Evolutionary conservation across 37 sponge, comb jelly and placozoan species (phyloP), one percentile per base, ranked within the genome.

Genomic region (Aplysina aerophoba): DNA sequence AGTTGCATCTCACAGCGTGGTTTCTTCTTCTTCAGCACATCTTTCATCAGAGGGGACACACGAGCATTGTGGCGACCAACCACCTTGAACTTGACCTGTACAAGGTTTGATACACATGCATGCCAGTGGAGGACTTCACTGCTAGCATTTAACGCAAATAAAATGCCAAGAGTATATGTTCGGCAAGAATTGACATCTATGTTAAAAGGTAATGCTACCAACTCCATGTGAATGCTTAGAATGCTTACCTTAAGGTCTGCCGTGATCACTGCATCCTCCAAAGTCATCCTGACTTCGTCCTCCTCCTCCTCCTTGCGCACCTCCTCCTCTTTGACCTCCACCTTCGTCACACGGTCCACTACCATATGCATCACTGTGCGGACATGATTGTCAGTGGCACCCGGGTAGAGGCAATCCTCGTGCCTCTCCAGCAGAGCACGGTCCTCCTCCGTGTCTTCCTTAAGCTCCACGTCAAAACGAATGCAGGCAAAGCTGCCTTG

Each of bases 301-400:
- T 3, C 50, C 50, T 8, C 50, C 50, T 44, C 50, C 50, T 44
- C 50, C 50, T 44, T n/a, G n/a, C n/a, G n/a, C n/a, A n/a, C 50
- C 50, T 8, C 50, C 50, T 44, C 50, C 50, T 44, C 50, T 8
- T 44, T 44, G 3, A 11, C 82, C 19, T 81, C 73, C 25, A 59
- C 55, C 31, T 65, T 59, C 6, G 56, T 21, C 59, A 92, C 30
- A 11, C 83, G 21, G 4, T 56, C 30, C 25, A 90, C 79, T 15
- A 93, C 85, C 38, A 93, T 40, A 25, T 93, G 93, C 36, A 75
- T 20, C 84, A 93, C 55, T 88, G 87, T 77, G 82, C 93, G 38
- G 36, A 67, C 57, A 6, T 34, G 5, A 30, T 65, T 50, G 54
- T 75, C 78, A 75, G 50, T 8, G 8, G 71, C 71, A 69, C 35